These are phyloP conservation scores for Miltochrista miniata DNA, from an alignment of 2,888 invertebrate genomes.

Conservation along the genomic window DNA sequence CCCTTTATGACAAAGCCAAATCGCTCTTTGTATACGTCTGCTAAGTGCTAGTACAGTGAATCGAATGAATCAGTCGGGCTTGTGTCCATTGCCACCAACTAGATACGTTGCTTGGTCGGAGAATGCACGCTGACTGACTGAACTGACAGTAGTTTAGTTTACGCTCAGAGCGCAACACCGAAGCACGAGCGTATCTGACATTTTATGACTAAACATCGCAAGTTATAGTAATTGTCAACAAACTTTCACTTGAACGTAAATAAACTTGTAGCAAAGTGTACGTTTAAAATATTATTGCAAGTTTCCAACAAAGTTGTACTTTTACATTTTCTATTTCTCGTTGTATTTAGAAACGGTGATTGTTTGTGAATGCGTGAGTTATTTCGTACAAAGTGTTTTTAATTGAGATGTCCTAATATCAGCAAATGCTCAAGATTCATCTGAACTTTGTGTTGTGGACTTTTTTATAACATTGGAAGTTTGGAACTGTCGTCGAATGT, in stretches of 20 bases:
- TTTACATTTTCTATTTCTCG: neutral
- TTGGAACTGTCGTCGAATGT: slow-evolving; percentile 4
- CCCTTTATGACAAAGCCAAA: slow-evolving; percentile 21
- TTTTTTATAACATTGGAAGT: neutral
- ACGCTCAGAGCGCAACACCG: slow-evolving; percentile 17
- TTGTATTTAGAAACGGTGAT: slow-evolving; percentile 9
- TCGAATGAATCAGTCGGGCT: slow-evolving; percentile 33
- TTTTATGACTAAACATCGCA: slow-evolving; percentile 3
- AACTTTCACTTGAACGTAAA: slow-evolving; percentile 35
- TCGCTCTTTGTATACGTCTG: slow-evolving; percentile 21
- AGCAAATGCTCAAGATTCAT: slow-evolving; percentile 16
- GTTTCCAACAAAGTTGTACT: neutral
- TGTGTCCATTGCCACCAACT: slow-evolving; percentile 10
- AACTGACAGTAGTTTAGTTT: slow-evolving; percentile 14
- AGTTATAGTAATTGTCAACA: slow-evolving; percentile 24
- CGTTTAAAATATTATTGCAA: neutral
- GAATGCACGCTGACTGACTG: neutral
- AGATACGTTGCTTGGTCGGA: neutral
- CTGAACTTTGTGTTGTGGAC: neutral
- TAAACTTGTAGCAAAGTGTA: slow-evolving; percentile 15
- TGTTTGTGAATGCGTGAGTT: slow-evolving; percentile 16
- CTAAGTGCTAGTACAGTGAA: slow-evolving; percentile 20
- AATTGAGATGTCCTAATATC: slow-evolving; percentile 26
- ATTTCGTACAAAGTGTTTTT: slow-evolving; percentile 21
- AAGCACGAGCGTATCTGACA: slow-evolving; percentile 9